Evolutionary conservation across 2,113 vertebrate species (phyloP).

Genomic region (Pelvicachromis taeniatus): DNA sequence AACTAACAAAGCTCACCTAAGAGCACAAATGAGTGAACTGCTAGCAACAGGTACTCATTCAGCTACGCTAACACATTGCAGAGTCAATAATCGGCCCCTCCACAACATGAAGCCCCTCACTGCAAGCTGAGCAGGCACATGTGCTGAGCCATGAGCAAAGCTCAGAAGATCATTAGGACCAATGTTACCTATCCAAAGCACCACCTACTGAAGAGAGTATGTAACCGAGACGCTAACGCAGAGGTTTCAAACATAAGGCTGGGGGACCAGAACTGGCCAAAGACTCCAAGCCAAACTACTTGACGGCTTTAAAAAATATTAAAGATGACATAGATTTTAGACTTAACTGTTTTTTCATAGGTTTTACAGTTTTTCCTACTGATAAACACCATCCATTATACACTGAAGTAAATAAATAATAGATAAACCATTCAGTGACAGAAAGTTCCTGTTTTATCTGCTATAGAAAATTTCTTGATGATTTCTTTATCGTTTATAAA

Average conservation of each 20-base stretch:
- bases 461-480: too few species aligned
- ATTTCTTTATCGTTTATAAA: background rate
- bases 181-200: background rate
- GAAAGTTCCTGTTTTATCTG: background rate
- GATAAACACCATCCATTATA: background rate
- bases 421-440: background rate
- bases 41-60: background rate
- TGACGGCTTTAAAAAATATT: background rate
- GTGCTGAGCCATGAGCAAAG: background rate
- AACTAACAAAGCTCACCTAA: background rate
- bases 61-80: background rate
- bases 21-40: background rate
- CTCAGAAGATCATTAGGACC: background rate
- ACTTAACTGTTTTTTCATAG: background rate
- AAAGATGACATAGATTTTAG: background rate
- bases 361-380: background rate
- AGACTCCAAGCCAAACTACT: background rate
- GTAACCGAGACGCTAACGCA: background rate
- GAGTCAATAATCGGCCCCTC: background rate
- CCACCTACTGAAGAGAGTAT: background rate
- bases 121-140: background rate
- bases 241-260: background rate
- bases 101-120: background rate
- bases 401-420: background rate
- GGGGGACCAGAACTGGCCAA: background rate